phyloP scores from a whole-genome alignment of 2,888 invertebrate genomes.

The Lochmaea capreae region DNA sequence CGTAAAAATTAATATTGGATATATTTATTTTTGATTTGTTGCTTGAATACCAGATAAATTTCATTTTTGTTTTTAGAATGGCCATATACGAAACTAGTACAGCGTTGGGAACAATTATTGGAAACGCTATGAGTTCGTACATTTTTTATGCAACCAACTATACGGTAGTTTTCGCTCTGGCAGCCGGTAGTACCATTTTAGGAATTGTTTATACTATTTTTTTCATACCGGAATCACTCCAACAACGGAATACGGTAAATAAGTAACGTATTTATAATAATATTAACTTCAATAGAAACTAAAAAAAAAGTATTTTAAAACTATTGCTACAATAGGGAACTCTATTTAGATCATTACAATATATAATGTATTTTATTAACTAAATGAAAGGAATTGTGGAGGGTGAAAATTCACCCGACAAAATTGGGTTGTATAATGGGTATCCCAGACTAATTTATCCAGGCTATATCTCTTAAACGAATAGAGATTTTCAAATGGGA shows the following conservation, averaged over 20 bases:
- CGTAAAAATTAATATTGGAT: background rate
- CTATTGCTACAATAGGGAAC: no score
- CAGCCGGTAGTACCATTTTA: conserved; percentile 33
- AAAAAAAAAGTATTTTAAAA: background rate
- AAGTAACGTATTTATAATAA: background rate
- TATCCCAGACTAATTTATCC: no score
- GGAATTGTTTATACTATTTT: conserved; percentile 41
- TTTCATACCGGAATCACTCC: conserved; percentile 47
- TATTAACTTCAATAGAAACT: background rate
- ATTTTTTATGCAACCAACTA: conserved; percentile 48
- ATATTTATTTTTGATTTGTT: background rate
- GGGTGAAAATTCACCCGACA: no score
- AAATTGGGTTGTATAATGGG: no score
- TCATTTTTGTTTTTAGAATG: conserved; percentile 50
- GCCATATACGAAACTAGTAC: conserved; percentile 46
- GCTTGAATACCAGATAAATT: background rate
- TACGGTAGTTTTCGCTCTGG: conserved; percentile 39
- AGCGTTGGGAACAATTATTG: conserved; percentile 41
- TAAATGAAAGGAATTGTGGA: no score
- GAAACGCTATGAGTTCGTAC: conserved; percentile 45
- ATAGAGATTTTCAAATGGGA: no score
- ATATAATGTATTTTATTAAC: no score
- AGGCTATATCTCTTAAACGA: no score
- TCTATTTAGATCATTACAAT: no score
- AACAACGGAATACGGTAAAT: conserved; percentile 17